Evolutionary conservation across 2,888 invertebrate genomes (phyloP), one percentile per base, ranked within the genome.

Genomic region (Myathropa florea): DNA sequence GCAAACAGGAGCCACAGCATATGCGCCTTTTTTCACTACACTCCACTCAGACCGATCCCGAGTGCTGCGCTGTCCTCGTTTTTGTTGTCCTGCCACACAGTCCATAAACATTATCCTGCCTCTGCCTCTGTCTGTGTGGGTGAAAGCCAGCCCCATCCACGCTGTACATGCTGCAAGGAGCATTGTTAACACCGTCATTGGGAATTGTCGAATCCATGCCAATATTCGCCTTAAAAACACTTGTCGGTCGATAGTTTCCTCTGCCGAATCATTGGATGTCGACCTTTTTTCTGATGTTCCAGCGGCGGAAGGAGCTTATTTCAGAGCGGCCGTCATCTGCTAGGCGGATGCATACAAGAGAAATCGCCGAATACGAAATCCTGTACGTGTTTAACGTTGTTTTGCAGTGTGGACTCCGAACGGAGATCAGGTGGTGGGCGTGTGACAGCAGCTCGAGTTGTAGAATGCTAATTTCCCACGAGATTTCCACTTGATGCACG

Each of bases 181-280:
- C 78, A 73, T 71, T 86, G 86, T 86, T 86, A 83, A 75, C 86
- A 83, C 39, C 65, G 79, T 86, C 83, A 83, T 86, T 86, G 86
- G 83, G 86, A 86, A 86, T 86, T 83, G 86, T 75, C 78, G 86
- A 82, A 79, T 83, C 83, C 83, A 18, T 30, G 75, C 83, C 83
- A 75, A 79, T 83, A 75, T 83, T 86, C 75, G 70, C 83, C 78
- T 86, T 83, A 46, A 85, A 86, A 78, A 75, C 86, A 83, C 71
- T 83, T 83, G 73, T 82, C 82, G 64, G 77, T 23, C 18, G 68
- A 82, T 85, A 63, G 82, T 68, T 72, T 65, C 64, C 67, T 24
- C 30, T 63, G 28, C 64, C 39, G 33, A 33, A 33, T 33, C 33
- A 33, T 33, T 33, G 33, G 33, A 33, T 33, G 33, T 12, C 12